Evolutionary conservation across 1,140 invertebrate species (phyloP).

Genomic region (Mylabris phalerata): DNA sequence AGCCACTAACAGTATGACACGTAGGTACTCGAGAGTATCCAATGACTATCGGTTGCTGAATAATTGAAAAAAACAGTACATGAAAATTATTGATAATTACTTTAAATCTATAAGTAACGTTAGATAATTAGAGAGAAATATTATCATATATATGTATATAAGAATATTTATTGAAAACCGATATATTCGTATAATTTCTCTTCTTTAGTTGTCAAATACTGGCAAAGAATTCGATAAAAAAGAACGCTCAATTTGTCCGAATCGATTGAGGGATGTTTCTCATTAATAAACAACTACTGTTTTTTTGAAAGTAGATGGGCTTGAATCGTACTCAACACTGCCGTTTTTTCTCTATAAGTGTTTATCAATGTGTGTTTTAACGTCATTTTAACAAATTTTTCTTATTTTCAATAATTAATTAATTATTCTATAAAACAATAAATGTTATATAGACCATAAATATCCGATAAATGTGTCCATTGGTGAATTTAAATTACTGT

Average conservation of each 20-base stretch:
- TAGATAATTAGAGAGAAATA: slow-evolving; percentile 24
- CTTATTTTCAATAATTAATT: neutral
- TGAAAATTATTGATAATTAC: neutral
- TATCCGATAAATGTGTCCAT: neutral
- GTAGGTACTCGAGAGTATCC: too few relatives aligned
- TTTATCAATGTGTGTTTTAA: slow-evolving; percentile 1
- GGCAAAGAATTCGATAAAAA: neutral
- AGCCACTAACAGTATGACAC: too few relatives aligned
- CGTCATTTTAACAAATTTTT: slow-evolving; percentile 11
- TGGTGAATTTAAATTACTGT: neutral
- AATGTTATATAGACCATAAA: neutral
- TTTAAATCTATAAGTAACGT: slow-evolving; percentile 23
- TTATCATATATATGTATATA: slow-evolving; percentile 27
- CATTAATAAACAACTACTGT: slow-evolving; percentile 19
- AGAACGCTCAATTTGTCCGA: slow-evolving; percentile 33
- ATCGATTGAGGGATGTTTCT: slow-evolving; percentile 1
- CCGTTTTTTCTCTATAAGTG: slow-evolving; percentile 32
- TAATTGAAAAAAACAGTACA: too few relatives aligned
- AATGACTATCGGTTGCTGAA: too few relatives aligned
- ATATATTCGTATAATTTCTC: slow-evolving; percentile 9
- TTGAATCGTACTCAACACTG: slow-evolving; percentile 37
- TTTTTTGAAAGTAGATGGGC: slow-evolving; percentile 24
- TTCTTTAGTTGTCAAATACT: slow-evolving; percentile 19
- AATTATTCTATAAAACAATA: slow-evolving; percentile 5
- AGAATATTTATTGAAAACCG: neutral